Percentiles rank a stretch among this genome's conserved stretches.
These are phyloP conservation scores for Thaumatotibia leucotreta DNA, from an alignment of 1,140 invertebrate species.

Conservation along the genomic window DNA sequence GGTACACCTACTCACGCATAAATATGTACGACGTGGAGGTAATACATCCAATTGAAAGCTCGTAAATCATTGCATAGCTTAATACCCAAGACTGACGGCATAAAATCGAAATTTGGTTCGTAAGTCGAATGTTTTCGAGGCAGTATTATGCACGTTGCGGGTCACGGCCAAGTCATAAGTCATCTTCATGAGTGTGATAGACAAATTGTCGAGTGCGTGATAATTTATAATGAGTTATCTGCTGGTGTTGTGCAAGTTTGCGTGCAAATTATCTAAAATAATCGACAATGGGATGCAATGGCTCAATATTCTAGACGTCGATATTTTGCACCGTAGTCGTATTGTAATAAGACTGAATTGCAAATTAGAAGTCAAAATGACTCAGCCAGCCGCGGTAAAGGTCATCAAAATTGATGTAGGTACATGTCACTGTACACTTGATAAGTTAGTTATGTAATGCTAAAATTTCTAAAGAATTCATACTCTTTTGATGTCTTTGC, in stretches of 20 bases:
- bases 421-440: not conserved
- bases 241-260: not conserved
- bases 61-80: too few relatives aligned
- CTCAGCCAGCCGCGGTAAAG: conserved; percentile 10
- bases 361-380: not conserved
- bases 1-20: not conserved
- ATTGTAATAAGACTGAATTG: not conserved
- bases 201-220: not conserved
- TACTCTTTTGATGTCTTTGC: not conserved
- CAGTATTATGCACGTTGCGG: not conserved
- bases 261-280: not conserved
- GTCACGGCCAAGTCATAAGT: not conserved
- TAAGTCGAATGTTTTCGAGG: too few relatives aligned
- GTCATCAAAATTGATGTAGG: not conserved
- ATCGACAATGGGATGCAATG: not conserved
- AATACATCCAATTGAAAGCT: too few relatives aligned
- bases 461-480: not conserved
- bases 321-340: not conserved
- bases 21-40: not conserved
- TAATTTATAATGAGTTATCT: conserved; percentile 11
- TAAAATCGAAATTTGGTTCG: too few relatives aligned
- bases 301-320: not conserved
- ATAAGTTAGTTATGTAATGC: too few relatives aligned
- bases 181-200: not conserved
- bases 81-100: too few relatives aligned